A percentile compares a stretch with the other conserved stretches of the same genome.
Conservation (phyloP, 2,888 invertebrate species). For the Crossocerus cetratus region DNA sequence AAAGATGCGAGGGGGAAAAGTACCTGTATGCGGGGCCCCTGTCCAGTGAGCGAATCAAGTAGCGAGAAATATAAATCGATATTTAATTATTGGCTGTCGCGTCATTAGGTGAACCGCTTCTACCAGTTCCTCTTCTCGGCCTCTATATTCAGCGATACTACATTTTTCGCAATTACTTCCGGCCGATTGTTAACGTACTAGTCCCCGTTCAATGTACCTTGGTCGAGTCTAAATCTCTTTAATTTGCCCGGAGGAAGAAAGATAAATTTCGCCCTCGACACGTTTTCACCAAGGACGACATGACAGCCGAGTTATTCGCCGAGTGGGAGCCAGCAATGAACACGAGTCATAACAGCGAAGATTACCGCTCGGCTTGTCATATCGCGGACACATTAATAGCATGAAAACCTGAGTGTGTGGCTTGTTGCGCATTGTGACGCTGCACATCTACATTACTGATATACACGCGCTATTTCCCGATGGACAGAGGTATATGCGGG, state of each 20-base stretch:
- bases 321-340: no score
- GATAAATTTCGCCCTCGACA: no score
- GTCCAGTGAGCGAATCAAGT: background rate
- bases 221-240: conserved; percentile 4
- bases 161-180: background rate
- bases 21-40: background rate
- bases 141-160: background rate
- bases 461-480: no score
- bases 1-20: background rate
- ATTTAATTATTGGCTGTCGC: conserved; percentile 47
- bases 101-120: conserved; percentile 7
- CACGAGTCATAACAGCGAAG: no score
- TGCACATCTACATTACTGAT: no score
- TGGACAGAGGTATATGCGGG: conserved; percentile 6
- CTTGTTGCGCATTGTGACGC: no score
- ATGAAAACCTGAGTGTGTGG: no score
- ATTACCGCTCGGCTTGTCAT: no score
- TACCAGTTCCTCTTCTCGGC: background rate
- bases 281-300: no score
- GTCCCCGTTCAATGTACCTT: background rate
- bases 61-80: conserved; percentile 40
- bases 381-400: no score
- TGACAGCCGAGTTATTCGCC: no score
- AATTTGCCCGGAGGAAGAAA: background rate
- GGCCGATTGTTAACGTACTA: no score